Conservation (phyloP, 1,140 invertebrate species). For the Wiebesia pumilae region DNA sequence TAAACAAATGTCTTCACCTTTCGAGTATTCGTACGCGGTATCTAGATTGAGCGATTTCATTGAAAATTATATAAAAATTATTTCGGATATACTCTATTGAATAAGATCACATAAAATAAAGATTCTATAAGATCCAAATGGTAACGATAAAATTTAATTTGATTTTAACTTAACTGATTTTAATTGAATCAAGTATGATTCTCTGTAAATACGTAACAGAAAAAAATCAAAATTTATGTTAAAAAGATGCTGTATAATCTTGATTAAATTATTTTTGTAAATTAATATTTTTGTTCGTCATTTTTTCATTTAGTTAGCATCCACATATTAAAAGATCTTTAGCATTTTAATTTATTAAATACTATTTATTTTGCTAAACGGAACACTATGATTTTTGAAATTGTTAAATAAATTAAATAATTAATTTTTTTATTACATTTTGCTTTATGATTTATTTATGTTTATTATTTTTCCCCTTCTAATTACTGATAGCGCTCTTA, state of each 20-base stretch:
- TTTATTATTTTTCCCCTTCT: too few relatives aligned
- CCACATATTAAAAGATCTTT: too few relatives aligned
- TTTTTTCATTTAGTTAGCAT: too few relatives aligned
- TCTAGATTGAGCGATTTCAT: constrained; percentile 7
- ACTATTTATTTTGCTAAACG: too few relatives aligned
- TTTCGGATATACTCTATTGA: background rate
- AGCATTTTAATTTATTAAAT: too few relatives aligned
- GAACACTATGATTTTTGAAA: too few relatives aligned
- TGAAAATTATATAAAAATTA: constrained; percentile 35
- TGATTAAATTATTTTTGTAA: background rate
- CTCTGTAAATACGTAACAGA: background rate
- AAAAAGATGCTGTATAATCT: background rate
- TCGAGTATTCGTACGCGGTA: constrained; percentile 25
- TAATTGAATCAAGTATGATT: constrained; percentile 19
- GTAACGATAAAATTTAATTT: constrained; percentile 14
- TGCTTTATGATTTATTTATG: too few relatives aligned
- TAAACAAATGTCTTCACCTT: constrained; percentile 4
- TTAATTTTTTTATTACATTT: too few relatives aligned
- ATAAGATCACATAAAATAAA: background rate
- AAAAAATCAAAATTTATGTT: background rate
- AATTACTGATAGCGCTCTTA: background rate
- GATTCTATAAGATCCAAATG: background rate
- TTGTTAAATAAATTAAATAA: too few relatives aligned
- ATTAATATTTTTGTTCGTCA: too few relatives aligned
- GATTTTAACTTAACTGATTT: constrained; percentile 11